Base-by-base conservation (phyloP, 2,797 vertebrate species). In the Silurus lanzhouensis region DNA sequence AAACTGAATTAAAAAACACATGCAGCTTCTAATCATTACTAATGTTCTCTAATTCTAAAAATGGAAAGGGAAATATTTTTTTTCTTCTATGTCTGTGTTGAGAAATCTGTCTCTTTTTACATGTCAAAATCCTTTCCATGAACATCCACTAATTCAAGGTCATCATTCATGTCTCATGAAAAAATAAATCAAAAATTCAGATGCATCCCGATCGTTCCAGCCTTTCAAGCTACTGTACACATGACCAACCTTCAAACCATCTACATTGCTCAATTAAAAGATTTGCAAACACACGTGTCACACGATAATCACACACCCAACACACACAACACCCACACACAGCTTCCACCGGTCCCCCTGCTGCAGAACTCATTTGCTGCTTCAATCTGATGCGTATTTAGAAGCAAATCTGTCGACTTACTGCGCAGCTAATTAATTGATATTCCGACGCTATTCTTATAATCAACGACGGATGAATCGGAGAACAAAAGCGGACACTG, bases 401-500 rank as follows among this genome's bases (percentile, higher is more conserved):
- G 92, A 94, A 92, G 48, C 93, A 93, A 95, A 95, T 94, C 95
- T 94, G 94, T 95, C 94, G 92, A 91, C 88, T 90, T 93, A 94
- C 93, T 94, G 95, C 94, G 92, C 92, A 94, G 93, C 94, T 94
- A 93, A 95, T 95, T 94, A 94, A 95, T 95, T 95, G 93, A 93
- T 94, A 94, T 94, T 95, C 93, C 94, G 95, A 95, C 94, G 93
- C 94, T 94, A 92, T 94, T 95, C 94, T 95, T 94, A 94, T 95
- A 94, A 95, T 94, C 94, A 92, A 92, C 93, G 92, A 91, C 91
- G 93, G 92, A 94, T 94, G 93, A 95, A 93, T 94, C 91, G 88
- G 91, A 92, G 92, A 94, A 95, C 94, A 95, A 95, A 94, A 94
- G 78, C 78, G 90, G 94, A 93, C 93, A 91, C 92, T 93, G 93